Base-by-base conservation (phyloP, 2,888 invertebrate species). In the Drosophila histrio region DNA sequence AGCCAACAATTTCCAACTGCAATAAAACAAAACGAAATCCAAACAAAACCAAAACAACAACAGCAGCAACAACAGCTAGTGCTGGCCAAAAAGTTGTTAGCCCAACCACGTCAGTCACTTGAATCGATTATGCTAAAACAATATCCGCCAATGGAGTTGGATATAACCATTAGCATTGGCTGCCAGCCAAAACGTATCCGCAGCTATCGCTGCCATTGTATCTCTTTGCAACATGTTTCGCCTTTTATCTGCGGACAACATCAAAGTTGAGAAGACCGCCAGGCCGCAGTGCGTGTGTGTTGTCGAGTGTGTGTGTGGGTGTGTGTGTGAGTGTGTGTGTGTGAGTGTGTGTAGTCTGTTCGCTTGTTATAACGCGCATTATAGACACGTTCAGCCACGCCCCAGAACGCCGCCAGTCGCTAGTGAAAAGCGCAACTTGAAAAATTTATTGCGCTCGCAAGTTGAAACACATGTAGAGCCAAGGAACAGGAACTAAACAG, bases 61-160 rank as follows among this genome's bases (percentile, higher is more conserved):
- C 28, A 50, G 41, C 46, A 26, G 38, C 43, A 46, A 57, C 47
- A 19, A 47, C 34, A 67, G 19, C 11, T n/a, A 44, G 19, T 19
- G 17, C n/a, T 72, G 57, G 64, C 73, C 74, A 52, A 70, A 75
- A 73, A 62, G 68, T 74, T 77, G 78, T 47, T 47, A 17, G 64
- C 47, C 61, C 30, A 24, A 32, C 54, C 74, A 60, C 56, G 68
- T 53, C 65, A 85, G 75, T 77, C 88, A 80, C 81, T 72, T 72
- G 87, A 89, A 90, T 89, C 90, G 90, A 90, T 90, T 90, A 90
- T 86, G 80, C 86, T 90, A 86, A 88, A 90, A 89, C 87, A 85
- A 89, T 85, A 88, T 87, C 90, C 90, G 88, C 72, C 84, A 64
- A 75, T 81, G 79, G 61, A 77, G 71, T 52, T 66, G 64, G 59